Percentiles rank a stretch among this genome's conserved stretches.
phyloP scores from a whole-genome alignment of 2,797 vertebrate species.

The Parauchenoglanis punctatus region DNA sequence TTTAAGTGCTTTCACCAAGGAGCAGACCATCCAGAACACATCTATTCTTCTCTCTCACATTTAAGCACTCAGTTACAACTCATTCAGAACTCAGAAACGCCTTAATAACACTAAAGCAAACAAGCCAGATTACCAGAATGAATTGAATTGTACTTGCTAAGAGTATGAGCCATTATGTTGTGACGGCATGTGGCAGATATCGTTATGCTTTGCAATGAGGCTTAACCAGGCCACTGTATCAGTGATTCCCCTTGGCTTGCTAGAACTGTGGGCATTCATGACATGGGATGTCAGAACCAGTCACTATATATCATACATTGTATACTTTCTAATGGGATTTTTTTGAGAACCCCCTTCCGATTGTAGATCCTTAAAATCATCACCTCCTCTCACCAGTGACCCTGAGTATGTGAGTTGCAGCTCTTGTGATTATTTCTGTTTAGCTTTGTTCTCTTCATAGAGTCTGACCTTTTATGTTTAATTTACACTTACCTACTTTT shows the following conservation, averaged over 20 bases:
- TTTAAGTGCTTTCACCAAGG: not conserved
- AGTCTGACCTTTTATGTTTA: not conserved
- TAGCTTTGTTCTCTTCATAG: not conserved
- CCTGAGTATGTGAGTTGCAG: not conserved
- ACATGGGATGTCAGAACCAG: not conserved
- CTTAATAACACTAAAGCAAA: not conserved
- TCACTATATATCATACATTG: not conserved
- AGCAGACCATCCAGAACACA: not conserved
- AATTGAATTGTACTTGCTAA: not conserved
- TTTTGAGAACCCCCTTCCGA: not conserved
- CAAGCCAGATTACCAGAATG: not conserved
- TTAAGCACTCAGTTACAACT: not conserved
- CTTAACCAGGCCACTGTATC: not conserved
- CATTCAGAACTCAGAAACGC: not conserved
- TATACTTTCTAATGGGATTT: not conserved
- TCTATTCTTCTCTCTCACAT: not conserved
- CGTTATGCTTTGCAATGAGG: not conserved
- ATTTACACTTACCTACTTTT: not conserved
- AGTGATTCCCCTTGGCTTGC: not conserved
- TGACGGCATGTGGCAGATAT: not conserved
- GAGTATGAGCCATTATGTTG: not conserved
- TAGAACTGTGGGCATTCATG: not conserved
- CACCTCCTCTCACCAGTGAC: not conserved
- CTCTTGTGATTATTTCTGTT: not conserved
- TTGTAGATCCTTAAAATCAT: not conserved